These are phyloP conservation scores for Sebastes steindachneri DNA, from an alignment of 2,797 vertebrate species.

Conservation along the genomic window DNA sequence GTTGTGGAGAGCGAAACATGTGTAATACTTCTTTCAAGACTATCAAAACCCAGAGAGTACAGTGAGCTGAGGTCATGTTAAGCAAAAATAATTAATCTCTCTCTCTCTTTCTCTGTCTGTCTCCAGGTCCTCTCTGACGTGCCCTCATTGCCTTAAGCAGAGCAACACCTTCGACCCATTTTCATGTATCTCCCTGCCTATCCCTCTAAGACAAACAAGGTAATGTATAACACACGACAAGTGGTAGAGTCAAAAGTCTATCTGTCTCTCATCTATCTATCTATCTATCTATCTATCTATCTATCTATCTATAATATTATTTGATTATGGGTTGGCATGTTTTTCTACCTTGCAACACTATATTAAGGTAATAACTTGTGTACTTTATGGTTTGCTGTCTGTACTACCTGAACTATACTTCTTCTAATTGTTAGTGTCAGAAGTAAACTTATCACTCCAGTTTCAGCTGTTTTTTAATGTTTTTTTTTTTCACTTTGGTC, in stretches of 20 bases:
- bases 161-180: conserved; percentile 97
- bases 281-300: too few species aligned
- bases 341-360: not conserved
- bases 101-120: conserved; percentile 26
- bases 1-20: not conserved
- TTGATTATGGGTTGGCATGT: not conserved
- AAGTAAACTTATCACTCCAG: not conserved
- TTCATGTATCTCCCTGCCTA: conserved; percentile 93
- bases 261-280: not conserved
- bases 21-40: not conserved
- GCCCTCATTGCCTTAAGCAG: conserved; percentile 95
- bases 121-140: conserved; percentile 92
- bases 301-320: too few species aligned
- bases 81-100: not conserved
- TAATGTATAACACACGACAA: conserved; percentile 60
- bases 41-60: not conserved
- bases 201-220: conserved; percentile 93
- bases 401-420: too few species aligned
- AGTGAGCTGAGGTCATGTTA: not conserved
- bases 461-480: not conserved
- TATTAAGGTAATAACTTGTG: not conserved
- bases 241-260: not conserved
- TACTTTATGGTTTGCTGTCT: not conserved
- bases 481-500: not conserved
- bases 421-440: not conserved